Evolutionary conservation across 2,797 vertebrate genomes (phyloP).

Genomic region (Etheostoma perlongum): DNA sequence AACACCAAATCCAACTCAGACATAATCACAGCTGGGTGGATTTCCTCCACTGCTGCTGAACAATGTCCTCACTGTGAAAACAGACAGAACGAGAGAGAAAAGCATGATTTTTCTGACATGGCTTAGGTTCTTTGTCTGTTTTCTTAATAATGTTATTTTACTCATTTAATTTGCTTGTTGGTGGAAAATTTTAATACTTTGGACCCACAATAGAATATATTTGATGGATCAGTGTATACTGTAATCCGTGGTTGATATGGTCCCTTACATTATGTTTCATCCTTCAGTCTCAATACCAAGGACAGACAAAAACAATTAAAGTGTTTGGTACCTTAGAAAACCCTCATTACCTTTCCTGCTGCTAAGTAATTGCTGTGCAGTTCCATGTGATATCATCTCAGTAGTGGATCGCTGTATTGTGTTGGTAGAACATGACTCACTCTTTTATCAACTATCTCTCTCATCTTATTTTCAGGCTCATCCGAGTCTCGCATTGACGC

Average conservation of each 20-base stretch:
- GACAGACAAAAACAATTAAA: conserved; percentile 2
- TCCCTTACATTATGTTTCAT: not conserved
- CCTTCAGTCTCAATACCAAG: not conserved
- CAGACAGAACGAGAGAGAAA: not conserved
- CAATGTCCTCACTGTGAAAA: conserved; percentile 63
- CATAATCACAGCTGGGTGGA: conserved; percentile 55
- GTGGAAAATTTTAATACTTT: not conserved
- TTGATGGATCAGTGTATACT: not conserved
- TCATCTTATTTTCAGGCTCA: conserved; percentile 23
- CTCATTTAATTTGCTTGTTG: not conserved
- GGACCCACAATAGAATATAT: not conserved
- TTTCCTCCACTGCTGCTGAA: conserved; percentile 58
- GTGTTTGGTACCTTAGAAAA: not conserved
- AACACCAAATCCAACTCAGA: conserved; percentile 43
- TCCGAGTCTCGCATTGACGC: not conserved
- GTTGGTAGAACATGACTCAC: conserved; percentile 18
- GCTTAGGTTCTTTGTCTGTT: not conserved
- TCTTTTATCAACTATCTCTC: conserved; percentile 12
- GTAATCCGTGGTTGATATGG: not conserved
- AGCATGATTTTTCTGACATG: not conserved
- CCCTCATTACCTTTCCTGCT: not conserved
- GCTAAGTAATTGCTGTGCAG: not conserved
- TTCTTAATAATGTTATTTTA: not conserved
- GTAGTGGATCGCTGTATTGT: not conserved
- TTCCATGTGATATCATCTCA: conserved; percentile 16